phyloP scores from a whole-genome alignment of 2,888 invertebrate species.

The Tenodera sinensis region DNA sequence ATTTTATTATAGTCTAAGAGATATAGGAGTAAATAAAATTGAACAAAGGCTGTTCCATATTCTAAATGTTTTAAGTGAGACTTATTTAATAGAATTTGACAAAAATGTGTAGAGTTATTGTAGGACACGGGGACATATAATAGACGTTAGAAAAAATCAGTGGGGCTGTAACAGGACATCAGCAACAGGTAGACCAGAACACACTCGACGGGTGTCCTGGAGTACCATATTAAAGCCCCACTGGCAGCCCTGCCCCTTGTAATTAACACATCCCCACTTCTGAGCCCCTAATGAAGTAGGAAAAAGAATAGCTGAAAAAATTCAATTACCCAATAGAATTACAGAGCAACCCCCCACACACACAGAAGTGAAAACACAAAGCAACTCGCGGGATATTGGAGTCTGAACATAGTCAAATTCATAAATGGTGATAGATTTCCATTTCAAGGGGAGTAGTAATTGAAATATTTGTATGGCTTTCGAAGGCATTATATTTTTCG shows the following conservation, averaged over 20 bases:
- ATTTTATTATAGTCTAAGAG: too few species aligned
- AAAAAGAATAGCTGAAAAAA: conserved; percentile 5
- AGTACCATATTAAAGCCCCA: background rate
- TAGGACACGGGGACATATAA: too few species aligned
- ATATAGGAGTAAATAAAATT: too few species aligned
- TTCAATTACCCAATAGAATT: conserved; percentile 5
- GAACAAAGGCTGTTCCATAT: too few species aligned
- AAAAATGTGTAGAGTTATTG: too few species aligned
- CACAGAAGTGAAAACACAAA: background rate
- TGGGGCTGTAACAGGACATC: background rate
- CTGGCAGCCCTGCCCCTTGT: background rate
- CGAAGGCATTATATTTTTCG: background rate
- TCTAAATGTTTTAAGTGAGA: too few species aligned
- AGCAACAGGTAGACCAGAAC: background rate
- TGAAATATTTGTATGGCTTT: background rate
- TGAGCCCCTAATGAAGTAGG: background rate
- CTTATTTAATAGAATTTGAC: too few species aligned
- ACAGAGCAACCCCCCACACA: background rate
- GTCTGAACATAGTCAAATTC: background rate
- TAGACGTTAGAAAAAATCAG: too few species aligned
- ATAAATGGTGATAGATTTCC: background rate
- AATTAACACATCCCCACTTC: background rate
- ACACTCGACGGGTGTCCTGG: background rate
- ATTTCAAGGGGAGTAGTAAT: background rate
- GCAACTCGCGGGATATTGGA: background rate